Evolutionary conservation across 2,113 vertebrate species (phyloP), one percentile per base, ranked within the genome.

Genomic region (Microcebus jonahi): DNA sequence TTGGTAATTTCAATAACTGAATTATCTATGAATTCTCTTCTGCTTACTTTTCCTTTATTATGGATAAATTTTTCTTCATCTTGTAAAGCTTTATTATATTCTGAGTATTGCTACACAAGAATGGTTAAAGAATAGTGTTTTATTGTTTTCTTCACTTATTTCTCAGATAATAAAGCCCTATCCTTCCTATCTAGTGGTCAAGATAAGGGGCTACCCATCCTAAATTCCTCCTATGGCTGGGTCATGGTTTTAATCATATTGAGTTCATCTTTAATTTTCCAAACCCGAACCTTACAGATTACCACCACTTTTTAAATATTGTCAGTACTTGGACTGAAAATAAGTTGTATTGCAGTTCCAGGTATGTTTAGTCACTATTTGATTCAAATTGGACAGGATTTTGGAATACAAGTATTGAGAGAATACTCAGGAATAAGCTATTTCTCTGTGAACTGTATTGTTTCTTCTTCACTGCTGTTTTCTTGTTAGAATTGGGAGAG

Each of bases 1-100:
- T 75, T 80, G 8, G 29, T 90, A n/a, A 88, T 68, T 88, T 68
- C 11, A 50, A 55, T 68, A 61, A 87, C 15, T 84, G 76, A 68
- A 39, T 88, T 76, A 89, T 68, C 59, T 65, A 57, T 71, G 39
- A 20, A 50, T 55, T 13, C 1, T 96, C 8, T 81, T 93, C 67
- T 65, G 42, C 76, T 95, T 90, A 88, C n/a, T 92, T 76, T 83
- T 27, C 20, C 13, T 81, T 96, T 65, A 75, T 94, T 63, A 36
- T n/a, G 18, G 31, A 31, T 87, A 83, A 27, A 25, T 50, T 70
- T 85, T 42, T 23, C 3, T 55, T 89, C 10, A 53, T 11, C 42
- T 55, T 63, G 7, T 48, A 21, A 25, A 90, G n/a, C 34, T 89
- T 89, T 85, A 68, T 65, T 73, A 3, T 67, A 50, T 57, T 36